These are phyloP conservation scores for Pangasianodon hypophthalmus DNA, from an alignment of 2,113 vertebrate species.

Conservation along the genomic window DNA sequence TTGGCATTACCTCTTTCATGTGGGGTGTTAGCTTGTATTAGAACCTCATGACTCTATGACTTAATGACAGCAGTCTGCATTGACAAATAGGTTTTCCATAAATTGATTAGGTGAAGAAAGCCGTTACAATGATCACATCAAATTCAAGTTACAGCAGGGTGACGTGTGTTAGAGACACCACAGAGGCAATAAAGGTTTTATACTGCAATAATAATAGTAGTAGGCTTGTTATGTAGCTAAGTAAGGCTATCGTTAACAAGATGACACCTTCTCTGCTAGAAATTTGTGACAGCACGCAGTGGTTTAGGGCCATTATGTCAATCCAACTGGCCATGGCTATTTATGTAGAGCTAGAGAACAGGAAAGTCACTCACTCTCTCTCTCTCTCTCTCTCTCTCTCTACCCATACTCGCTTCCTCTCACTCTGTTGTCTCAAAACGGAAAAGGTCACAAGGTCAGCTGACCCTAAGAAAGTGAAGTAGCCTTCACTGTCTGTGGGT, in stretches of 20 bases:
- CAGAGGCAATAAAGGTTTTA: conserved; percentile 7
- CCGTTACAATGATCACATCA: not conserved
- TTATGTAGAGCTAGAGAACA: not conserved
- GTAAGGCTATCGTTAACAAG: conserved; percentile 37
- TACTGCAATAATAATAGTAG: conserved; percentile 26
- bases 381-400: not conserved
- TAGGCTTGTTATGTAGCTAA: conserved; percentile 46
- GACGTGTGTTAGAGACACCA: not conserved
- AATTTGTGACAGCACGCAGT: conserved; percentile 11
- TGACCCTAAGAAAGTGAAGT: conserved; percentile 64
- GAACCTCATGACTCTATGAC: not conserved
- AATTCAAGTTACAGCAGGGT: not conserved
- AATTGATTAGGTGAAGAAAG: not conserved
- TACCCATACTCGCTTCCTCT: conserved; percentile 8
- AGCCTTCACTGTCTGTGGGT: conserved; percentile 64
- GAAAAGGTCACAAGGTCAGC: conserved; percentile 53
- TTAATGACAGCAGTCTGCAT: not conserved
- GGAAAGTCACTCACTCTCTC: conserved; percentile 4
- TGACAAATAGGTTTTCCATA: not conserved
- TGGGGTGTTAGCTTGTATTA: not conserved
- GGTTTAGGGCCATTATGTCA: conserved; percentile 24
- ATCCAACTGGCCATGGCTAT: conserved; percentile 39
- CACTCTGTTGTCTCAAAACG: conserved; percentile 37
- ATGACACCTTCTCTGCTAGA: conserved; percentile 40
- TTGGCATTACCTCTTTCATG: not conserved